phyloP scores from a whole-genome alignment of 2,113 vertebrate species.

The Scomber colias region DNA sequence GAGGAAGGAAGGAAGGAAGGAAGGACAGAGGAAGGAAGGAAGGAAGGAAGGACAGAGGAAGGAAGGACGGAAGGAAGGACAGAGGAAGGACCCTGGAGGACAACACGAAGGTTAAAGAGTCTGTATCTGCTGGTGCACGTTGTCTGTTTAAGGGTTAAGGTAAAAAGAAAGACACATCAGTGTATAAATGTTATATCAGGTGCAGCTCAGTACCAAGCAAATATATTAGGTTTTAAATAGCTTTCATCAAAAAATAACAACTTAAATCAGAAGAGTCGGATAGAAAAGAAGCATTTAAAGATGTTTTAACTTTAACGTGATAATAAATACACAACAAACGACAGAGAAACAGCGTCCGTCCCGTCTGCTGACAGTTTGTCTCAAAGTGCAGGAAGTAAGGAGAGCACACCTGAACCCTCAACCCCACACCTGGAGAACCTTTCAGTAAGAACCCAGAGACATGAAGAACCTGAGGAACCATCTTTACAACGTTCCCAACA shows the following conservation, averaged over 20 bases:
- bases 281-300: slow-evolving; percentile 44
- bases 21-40: too few relatives aligned
- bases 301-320: slow-evolving; percentile 19
- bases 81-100: too few relatives aligned
- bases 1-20: too few relatives aligned
- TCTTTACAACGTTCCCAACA: neutral
- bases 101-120: too few relatives aligned
- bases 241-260: slow-evolving; percentile 53
- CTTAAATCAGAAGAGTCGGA: neutral
- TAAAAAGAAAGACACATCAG: neutral
- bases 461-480: neutral
- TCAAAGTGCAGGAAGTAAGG: slow-evolving; percentile 75
- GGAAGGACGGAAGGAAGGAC: too few relatives aligned
- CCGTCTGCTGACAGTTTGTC: slow-evolving; percentile 24
- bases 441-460: neutral
- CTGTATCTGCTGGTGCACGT: too few relatives aligned
- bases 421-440: slow-evolving; percentile 18
- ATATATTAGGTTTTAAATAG: slow-evolving; percentile 82
- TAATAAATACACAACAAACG: slow-evolving; percentile 69
- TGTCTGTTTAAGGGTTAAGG: too few relatives aligned
- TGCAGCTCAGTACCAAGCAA: slow-evolving; percentile 63
- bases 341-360: neutral
- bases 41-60: too few relatives aligned
- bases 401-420: slow-evolving; percentile 27
- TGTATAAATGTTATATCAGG: slow-evolving; percentile 5